phyloP scores from a whole-genome alignment of 2,113 vertebrate genomes.

The Barbus barbus region DNA sequence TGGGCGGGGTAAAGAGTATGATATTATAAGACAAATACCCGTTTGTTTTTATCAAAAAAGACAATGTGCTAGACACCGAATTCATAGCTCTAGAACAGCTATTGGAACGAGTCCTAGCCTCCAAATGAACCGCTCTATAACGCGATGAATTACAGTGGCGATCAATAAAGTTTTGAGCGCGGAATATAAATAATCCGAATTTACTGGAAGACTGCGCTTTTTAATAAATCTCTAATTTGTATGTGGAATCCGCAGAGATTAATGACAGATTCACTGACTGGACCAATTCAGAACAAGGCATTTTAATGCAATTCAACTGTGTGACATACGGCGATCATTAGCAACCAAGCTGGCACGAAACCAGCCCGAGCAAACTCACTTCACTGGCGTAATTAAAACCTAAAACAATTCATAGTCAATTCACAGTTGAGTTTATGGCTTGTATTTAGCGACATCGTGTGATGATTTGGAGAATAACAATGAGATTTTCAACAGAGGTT shows the following conservation, averaged over 20 bases:
- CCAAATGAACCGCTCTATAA: neutral
- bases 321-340: neutral
- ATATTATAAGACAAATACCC: constrained; percentile 38
- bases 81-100: constrained; percentile 59
- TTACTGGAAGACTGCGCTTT: constrained; percentile 4
- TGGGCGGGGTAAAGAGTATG: constrained; percentile 56
- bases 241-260: neutral
- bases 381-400: constrained; percentile 6
- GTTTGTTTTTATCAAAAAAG: constrained; percentile 24
- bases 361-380: neutral
- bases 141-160: neutral
- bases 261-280: constrained; percentile 1
- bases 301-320: neutral
- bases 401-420: too few relatives aligned
- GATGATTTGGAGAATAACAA: constrained; percentile 20
- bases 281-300: neutral
- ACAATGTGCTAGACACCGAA: constrained; percentile 56
- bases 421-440: neutral
- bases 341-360: neutral
- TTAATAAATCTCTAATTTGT: neutral
- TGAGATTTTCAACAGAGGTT: neutral
- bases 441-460: constrained; percentile 57
- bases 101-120: neutral
- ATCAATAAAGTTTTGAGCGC: constrained; percentile 21
- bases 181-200: neutral